These are phyloP conservation scores for Clamator glandarius DNA, from an alignment of 2,797 vertebrate genomes.

Conservation along the genomic window DNA sequence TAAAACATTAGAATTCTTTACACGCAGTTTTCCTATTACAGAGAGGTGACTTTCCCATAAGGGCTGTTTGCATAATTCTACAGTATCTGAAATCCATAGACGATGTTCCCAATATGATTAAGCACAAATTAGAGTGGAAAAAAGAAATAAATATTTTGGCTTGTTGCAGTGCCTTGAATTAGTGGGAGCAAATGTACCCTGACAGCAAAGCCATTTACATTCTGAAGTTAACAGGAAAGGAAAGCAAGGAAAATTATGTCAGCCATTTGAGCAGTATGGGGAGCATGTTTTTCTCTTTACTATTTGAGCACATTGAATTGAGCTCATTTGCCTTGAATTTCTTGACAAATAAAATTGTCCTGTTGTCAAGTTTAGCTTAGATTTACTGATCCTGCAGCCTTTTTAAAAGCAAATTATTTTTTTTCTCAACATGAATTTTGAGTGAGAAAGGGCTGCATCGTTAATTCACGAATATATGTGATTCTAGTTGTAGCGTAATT, in stretches of 20 bases:
- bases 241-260: slow-evolving; percentile 51
- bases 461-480: not conserved
- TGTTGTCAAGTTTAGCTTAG: slow-evolving; percentile 5
- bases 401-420: not conserved
- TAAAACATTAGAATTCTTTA: not conserved
- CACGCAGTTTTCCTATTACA: slow-evolving; percentile 9
- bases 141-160: slow-evolving; percentile 52
- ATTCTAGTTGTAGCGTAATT: not conserved
- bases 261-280: not conserved
- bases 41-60: slow-evolving; percentile 31
- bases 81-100: slow-evolving; percentile 25
- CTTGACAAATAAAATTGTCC: not conserved
- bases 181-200: slow-evolving; percentile 42
- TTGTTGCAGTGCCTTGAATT: slow-evolving; percentile 41
- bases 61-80: slow-evolving; percentile 40
- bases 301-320: not conserved
- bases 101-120: slow-evolving; percentile 26
- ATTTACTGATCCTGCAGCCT: slow-evolving; percentile 27
- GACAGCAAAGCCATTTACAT: slow-evolving; percentile 55
- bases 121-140: slow-evolving; percentile 26
- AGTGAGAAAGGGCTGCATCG: not conserved
- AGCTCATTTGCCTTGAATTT: slow-evolving; percentile 26
- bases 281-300: slow-evolving; percentile 12
- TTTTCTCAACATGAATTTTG: not conserved
- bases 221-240: slow-evolving; percentile 34